Percentiles rank a stretch among this genome's conserved stretches.
Evolutionary conservation across 2,113 vertebrate species (phyloP).

Genomic region (Lagopus leucura): DNA sequence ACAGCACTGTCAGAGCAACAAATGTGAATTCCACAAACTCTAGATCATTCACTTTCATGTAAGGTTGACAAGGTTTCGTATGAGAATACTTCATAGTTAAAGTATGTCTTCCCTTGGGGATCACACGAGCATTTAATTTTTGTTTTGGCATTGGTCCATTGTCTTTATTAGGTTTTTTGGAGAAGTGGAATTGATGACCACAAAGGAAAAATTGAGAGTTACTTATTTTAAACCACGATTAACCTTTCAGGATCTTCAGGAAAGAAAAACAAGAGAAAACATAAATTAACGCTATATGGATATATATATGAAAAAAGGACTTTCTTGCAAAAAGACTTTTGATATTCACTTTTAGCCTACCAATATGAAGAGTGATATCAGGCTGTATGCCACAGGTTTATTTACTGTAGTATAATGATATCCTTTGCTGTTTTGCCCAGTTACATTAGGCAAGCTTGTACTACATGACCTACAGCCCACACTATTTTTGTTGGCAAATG

Average conservation of each 20-base stretch:
- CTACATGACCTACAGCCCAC: not conserved
- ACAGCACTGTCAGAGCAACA: slow-evolving; percentile 64
- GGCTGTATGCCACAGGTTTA: not conserved
- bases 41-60: slow-evolving; percentile 36
- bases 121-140: slow-evolving; percentile 70
- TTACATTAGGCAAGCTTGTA: not conserved
- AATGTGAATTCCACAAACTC: slow-evolving; percentile 24
- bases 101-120: slow-evolving; percentile 62
- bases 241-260: slow-evolving; percentile 49
- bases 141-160: slow-evolving; percentile 56
- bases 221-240: slow-evolving; percentile 65
- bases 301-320: not conserved
- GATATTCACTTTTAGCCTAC: not conserved
- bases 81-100: slow-evolving; percentile 66
- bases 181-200: slow-evolving; percentile 67
- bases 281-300: too few relatives aligned
- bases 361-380: not conserved
- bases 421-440: not conserved
- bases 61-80: slow-evolving; percentile 43
- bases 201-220: slow-evolving; percentile 67
- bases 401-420: not conserved
- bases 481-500: not conserved
- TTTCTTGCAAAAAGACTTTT: not conserved
- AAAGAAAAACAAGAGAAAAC: too few relatives aligned
- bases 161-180: slow-evolving; percentile 71